These are phyloP conservation scores for Hippocampus zosterae DNA, from an alignment of 2,113 vertebrate genomes.

Conservation along the genomic window DNA sequence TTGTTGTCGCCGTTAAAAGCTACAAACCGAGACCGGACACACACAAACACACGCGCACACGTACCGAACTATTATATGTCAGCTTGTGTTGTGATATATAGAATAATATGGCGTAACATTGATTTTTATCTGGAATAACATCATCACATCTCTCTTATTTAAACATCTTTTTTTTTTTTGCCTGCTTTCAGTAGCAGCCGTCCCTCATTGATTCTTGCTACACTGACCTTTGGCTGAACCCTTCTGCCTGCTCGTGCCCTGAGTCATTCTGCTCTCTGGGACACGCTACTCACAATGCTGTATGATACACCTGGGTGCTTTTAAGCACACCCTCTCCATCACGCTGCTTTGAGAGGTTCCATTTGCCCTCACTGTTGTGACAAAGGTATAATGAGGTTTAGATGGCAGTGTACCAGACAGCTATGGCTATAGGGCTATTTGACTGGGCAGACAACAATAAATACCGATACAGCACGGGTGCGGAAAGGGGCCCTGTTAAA, in stretches of 20 bases:
- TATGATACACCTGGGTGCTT: constrained; percentile 76
- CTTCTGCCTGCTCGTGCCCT: constrained; percentile 49
- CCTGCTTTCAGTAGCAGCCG: constrained; percentile 35
- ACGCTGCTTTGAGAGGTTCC: constrained; percentile 70
- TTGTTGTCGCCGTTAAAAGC: constrained; percentile 54
- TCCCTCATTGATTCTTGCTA: constrained; percentile 60
- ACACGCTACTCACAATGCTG: constrained; percentile 60
- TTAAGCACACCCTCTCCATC: constrained; percentile 73
- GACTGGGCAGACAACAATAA: constrained; percentile 65
- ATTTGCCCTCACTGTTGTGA: constrained; percentile 71
- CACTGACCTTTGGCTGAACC: constrained; percentile 72
- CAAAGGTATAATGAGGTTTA: constrained; percentile 76
- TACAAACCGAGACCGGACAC: constrained; percentile 50
- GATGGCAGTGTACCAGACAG: constrained; percentile 68
- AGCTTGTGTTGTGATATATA: constrained; percentile 15
- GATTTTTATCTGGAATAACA: constrained; percentile 38
- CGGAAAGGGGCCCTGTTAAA: constrained; percentile 40
- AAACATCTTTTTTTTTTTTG: constrained; percentile 42
- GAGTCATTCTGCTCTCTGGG: constrained; percentile 50
- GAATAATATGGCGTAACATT: constrained; percentile 25
- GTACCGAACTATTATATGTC: constrained; percentile 1
- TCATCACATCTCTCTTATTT: constrained; percentile 39
- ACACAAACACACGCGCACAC: not conserved
- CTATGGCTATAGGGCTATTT: constrained; percentile 65
- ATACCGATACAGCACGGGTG: constrained; percentile 63